These are phyloP conservation scores for Diplodus sargus DNA, from an alignment of 2,797 vertebrate genomes.

Conservation along the genomic window DNA sequence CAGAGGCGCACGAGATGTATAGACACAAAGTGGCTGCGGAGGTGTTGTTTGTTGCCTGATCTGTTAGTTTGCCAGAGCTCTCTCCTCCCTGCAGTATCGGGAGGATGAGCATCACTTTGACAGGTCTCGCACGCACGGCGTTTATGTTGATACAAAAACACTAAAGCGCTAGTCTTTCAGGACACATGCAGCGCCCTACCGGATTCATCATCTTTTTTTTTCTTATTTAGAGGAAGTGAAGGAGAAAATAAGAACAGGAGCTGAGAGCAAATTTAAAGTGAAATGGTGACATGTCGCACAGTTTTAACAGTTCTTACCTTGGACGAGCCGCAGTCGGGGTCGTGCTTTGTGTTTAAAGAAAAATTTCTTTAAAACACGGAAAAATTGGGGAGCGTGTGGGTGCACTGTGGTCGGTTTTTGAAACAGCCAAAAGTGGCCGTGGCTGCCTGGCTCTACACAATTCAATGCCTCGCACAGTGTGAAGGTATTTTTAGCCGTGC, in stretches of 20 bases:
- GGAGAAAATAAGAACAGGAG: slow-evolving; percentile 15
- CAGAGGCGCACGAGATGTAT: slow-evolving; percentile 20
- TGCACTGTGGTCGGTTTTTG: slow-evolving; percentile 18
- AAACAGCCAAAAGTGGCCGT: slow-evolving; percentile 31
- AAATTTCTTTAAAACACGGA: slow-evolving; percentile 23
- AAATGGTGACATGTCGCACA: slow-evolving; percentile 20
- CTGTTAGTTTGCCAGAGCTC: slow-evolving; percentile 45
- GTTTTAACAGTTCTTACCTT: slow-evolving; percentile 23
- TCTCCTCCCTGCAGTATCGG: slow-evolving; percentile 35
- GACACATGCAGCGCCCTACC: slow-evolving; percentile 20
- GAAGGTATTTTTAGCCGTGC: slow-evolving; percentile 59
- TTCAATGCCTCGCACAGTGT: slow-evolving; percentile 37
- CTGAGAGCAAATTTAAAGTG: slow-evolving; percentile 25
- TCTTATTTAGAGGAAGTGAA: slow-evolving; percentile 25
- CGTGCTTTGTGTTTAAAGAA: background rate
- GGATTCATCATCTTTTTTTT: slow-evolving; percentile 16
- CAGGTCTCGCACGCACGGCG: slow-evolving; percentile 11
- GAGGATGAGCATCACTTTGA: slow-evolving; percentile 46
- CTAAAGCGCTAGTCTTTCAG: slow-evolving; percentile 14
- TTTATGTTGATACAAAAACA: slow-evolving; percentile 39
- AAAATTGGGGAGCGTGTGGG: slow-evolving; percentile 8
- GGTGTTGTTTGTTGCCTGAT: slow-evolving; percentile 57
- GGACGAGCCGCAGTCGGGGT: slow-evolving; percentile 4
- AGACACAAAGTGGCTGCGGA: slow-evolving; percentile 47
- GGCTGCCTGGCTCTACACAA: slow-evolving; percentile 45